Conservation (phyloP, 2,888 invertebrate genomes). For the Hoplodrina blanda region DNA sequence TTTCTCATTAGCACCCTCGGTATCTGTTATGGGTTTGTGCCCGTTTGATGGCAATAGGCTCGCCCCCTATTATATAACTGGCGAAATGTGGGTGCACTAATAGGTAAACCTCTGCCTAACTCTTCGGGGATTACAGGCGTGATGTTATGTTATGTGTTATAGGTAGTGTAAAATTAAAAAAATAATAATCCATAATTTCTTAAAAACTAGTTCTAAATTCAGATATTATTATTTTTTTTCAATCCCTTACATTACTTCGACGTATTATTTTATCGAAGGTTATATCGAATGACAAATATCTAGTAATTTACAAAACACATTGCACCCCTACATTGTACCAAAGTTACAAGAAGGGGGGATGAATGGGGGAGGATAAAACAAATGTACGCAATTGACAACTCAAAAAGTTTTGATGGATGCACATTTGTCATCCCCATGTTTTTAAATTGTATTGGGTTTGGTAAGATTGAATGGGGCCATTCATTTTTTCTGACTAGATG, state of each 20-base stretch:
- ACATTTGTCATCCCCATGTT: slow-evolving; percentile 53
- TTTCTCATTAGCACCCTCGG: too few relatives aligned
- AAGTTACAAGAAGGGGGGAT: slow-evolving; percentile 51
- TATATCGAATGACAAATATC: slow-evolving; percentile 49
- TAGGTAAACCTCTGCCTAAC: too few relatives aligned
- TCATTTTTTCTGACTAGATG: slow-evolving; percentile 20
- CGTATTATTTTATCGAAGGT: slow-evolving; percentile 7
- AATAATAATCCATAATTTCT: too few relatives aligned
- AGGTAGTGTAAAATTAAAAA: too few relatives aligned
- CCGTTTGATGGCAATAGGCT: too few relatives aligned
- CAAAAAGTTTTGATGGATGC: slow-evolving; percentile 57
- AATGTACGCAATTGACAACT: slow-evolving; percentile 64
- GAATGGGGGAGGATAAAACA: slow-evolving; percentile 40
- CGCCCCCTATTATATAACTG: too few relatives aligned
- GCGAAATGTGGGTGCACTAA: too few relatives aligned
- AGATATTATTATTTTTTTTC: too few relatives aligned
- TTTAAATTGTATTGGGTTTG: slow-evolving; percentile 48
- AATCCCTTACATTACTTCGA: not conserved
- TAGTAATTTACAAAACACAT: slow-evolving; percentile 47
- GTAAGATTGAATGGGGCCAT: slow-evolving; percentile 38
- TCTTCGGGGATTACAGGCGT: too few relatives aligned
- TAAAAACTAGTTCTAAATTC: too few relatives aligned
- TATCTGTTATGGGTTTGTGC: too few relatives aligned
- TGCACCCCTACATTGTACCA: slow-evolving; percentile 50
- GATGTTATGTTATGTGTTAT: too few relatives aligned